A percentile compares a stretch with the other conserved stretches of the same genome.
Evolutionary conservation across 2,888 invertebrate species (phyloP).

Genomic region (Crocallis elinguaria): DNA sequence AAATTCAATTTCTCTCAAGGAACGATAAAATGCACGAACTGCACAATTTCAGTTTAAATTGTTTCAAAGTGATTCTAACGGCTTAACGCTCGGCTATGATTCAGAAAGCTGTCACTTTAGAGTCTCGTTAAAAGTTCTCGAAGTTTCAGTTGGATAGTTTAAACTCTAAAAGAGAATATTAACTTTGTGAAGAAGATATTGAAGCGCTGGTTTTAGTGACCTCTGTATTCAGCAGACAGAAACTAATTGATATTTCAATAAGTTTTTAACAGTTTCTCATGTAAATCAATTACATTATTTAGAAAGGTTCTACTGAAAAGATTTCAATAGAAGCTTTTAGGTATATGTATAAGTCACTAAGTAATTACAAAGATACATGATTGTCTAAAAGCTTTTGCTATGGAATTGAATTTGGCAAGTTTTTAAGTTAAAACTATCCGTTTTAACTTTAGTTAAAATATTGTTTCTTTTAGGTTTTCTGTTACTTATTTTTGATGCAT

Average conservation of each 20-base stretch:
- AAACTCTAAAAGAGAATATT: constrained; percentile 3
- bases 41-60: constrained; percentile 17
- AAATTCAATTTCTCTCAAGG: constrained; percentile 10
- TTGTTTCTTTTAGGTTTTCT: too few relatives aligned
- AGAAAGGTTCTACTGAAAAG: background rate
- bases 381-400: too few relatives aligned
- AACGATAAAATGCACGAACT: constrained; percentile 18
- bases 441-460: too few relatives aligned
- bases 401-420: too few relatives aligned
- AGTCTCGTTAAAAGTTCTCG: constrained; percentile 21
- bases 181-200: background rate
- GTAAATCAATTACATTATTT: background rate
- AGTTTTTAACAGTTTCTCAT: background rate
- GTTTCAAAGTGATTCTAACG: constrained; percentile 21
- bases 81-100: constrained; percentile 15
- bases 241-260: constrained; percentile 18
- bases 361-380: too few relatives aligned
- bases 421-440: too few relatives aligned
- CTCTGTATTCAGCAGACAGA: constrained; percentile 12
- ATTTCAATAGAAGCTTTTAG: too few relatives aligned
- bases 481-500: too few relatives aligned
- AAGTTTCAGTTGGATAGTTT: constrained; percentile 12
- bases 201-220: constrained; percentile 6
- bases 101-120: constrained; percentile 21
- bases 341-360: too few relatives aligned